Evolutionary conservation across 2,113 vertebrate genomes (phyloP).

Genomic region (Nerophis lumbriciformis): DNA sequence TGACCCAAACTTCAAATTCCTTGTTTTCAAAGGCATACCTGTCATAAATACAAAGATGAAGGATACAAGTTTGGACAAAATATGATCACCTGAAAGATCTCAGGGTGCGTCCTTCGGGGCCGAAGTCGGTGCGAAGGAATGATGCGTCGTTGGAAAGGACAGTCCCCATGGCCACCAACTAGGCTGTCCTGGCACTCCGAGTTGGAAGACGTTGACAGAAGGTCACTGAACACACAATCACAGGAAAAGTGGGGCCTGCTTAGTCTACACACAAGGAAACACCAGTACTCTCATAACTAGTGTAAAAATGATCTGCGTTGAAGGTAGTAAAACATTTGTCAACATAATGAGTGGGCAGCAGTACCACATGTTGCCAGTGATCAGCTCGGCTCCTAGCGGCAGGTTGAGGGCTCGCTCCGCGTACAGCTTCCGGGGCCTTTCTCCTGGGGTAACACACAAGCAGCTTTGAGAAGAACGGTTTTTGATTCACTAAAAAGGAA

Average conservation of each 20-base stretch:
- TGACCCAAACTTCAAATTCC: no score
- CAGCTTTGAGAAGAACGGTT: background rate
- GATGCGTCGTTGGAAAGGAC: conserved; percentile 84
- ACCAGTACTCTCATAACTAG: no score
- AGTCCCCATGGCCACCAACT: conserved; percentile 73
- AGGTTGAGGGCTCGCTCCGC: conserved; percentile 77
- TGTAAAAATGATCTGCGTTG: no score
- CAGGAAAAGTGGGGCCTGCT: no score
- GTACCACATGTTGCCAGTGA: conserved; percentile 78
- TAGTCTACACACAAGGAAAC: conserved; percentile 2
- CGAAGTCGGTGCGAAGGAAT: conserved; percentile 80
- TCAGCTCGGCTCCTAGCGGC: conserved; percentile 76
- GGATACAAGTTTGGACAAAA: background rate
- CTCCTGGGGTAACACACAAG: conserved; percentile 55
- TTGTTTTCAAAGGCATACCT: no score
- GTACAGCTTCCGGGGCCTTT: conserved; percentile 75
- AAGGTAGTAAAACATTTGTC: no score
- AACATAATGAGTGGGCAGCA: conserved; percentile 3
- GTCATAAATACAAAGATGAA: no score
- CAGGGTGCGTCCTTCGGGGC: conserved; percentile 82
- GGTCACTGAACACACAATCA: conserved; percentile 71
- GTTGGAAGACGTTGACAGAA: conserved; percentile 86
- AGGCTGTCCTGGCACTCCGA: conserved; percentile 84
- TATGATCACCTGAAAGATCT: conserved; percentile 78
- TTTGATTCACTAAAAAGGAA: background rate